Conservation (phyloP, 1,140 invertebrate genomes). For the Drosophila arizonae region DNA sequence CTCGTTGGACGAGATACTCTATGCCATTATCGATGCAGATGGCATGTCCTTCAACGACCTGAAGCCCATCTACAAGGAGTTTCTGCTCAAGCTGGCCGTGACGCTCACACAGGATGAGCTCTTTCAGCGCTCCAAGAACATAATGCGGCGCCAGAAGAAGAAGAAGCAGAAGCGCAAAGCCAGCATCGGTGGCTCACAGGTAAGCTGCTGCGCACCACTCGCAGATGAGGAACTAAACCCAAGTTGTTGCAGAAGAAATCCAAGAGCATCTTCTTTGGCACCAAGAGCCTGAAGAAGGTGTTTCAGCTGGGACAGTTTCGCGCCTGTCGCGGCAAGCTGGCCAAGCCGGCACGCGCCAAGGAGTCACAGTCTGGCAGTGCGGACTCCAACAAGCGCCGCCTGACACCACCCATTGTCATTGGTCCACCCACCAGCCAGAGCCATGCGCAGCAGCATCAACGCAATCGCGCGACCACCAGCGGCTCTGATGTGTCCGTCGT, state of each 20-base stretch:
- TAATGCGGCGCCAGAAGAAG: slow-evolving; percentile 92
- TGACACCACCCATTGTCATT: slow-evolving; percentile 60
- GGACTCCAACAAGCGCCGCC: slow-evolving; percentile 50
- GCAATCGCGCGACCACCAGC: slow-evolving; percentile 72
- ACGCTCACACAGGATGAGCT: slow-evolving; percentile 95
- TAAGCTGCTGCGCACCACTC: slow-evolving; percentile 18
- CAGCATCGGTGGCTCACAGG: slow-evolving; percentile 75
- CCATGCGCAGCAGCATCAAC: slow-evolving; percentile 55
- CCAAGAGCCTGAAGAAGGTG: slow-evolving; percentile 84
- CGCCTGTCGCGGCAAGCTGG: slow-evolving; percentile 70
- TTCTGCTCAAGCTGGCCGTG: slow-evolving; percentile 92
- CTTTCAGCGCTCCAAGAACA: slow-evolving; percentile 93
- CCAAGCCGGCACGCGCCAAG: slow-evolving; percentile 47
- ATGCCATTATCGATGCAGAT: slow-evolving; percentile 93
- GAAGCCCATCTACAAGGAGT: slow-evolving; percentile 95
- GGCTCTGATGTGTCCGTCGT: slow-evolving; percentile 80
- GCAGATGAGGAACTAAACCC: background rate
- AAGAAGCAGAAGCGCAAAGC: slow-evolving; percentile 84
- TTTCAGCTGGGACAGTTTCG: slow-evolving; percentile 79
- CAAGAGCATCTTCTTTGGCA: slow-evolving; percentile 84
- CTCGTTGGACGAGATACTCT: slow-evolving; percentile 93
- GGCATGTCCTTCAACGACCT: slow-evolving; percentile 96
- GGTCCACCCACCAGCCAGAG: slow-evolving; percentile 51
- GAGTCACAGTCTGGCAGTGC: slow-evolving; percentile 38
- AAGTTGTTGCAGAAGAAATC: slow-evolving; percentile 83